Conservation (phyloP, 2,113 vertebrate species). For the Onychostruthus taczanowskii region DNA sequence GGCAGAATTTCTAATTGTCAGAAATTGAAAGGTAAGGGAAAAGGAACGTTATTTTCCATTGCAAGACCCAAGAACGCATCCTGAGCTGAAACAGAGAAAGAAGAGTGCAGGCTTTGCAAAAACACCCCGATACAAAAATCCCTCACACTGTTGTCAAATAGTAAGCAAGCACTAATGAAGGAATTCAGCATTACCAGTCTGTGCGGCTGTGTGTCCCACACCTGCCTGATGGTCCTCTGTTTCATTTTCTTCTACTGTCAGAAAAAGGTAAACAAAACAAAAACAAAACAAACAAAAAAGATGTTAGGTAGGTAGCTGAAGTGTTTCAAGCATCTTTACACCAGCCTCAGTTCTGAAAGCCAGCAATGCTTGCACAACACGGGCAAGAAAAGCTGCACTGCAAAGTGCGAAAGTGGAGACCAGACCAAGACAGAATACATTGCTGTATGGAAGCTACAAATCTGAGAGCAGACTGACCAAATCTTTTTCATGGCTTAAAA, state of each 20-base stretch:
- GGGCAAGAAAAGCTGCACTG: conserved; percentile 53
- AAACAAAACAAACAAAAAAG: conserved; percentile 67
- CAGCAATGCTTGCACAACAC: conserved; percentile 21
- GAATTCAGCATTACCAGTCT: conserved; percentile 83
- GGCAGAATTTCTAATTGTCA: neutral
- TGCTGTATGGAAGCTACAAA: conserved; percentile 15
- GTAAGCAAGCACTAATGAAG: conserved; percentile 73
- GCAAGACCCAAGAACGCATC: conserved; percentile 36
- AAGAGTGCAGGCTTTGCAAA: conserved; percentile 37
- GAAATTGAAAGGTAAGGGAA: neutral
- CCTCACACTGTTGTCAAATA: conserved; percentile 45
- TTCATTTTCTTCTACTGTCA: conserved; percentile 91
- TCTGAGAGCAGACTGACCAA: conserved; percentile 22
- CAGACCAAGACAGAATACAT: conserved; percentile 8
- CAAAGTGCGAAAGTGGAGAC: conserved; percentile 17
- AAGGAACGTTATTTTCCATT: neutral
- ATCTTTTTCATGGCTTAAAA: conserved; percentile 9
- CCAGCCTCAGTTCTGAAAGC: neutral
- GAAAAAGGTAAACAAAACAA: conserved; percentile 74
- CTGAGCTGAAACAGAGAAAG: conserved; percentile 33
- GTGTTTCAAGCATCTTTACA: conserved; percentile 1
- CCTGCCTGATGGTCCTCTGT: conserved; percentile 82
- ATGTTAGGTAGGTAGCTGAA: conserved; percentile 20
- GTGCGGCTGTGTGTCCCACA: conserved; percentile 83
- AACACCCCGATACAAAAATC: neutral